Base-by-base conservation (phyloP, 2,888 invertebrate species). In the Liopterus haemorrhoidalis region DNA sequence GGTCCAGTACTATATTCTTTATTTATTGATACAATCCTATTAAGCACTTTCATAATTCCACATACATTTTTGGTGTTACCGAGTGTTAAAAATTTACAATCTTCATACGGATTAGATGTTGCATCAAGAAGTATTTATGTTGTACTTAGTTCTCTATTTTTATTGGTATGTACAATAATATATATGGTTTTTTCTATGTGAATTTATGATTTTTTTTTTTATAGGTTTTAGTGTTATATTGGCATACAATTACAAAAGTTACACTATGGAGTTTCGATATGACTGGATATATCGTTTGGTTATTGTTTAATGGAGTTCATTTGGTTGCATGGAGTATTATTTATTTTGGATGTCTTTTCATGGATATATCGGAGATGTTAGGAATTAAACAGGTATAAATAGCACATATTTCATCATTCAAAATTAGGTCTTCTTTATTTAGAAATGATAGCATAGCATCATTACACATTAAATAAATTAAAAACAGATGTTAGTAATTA, bases 311-410 rank as follows among this genome's bases (percentile, higher is more conserved):
- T 5, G 53, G 66, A 4, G 55, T 72, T 11, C 80, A 80, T 56
- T 54, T 62, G 1, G 50, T 73, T 20, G 70, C 72, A 8, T 80
- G 80, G 80, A 59, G 68, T 16, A 58, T 78, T 3, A 74, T 80
- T 48, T 79, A 75, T 54, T 71, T 75, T 15, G 79, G 78, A 5
- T 74, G 74, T 52, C 64, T 79, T 31, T 75, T 78, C 56, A 74
- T 79, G 72, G 80, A 80, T 58, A 66, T 78, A 15, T 70, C 74
- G 1, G 79, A 80, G 57, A 59, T 80, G 3, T 55, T 75, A 18
- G 80, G 80, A 3, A 59, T 79, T 4, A 80, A 79, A 57, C 80
- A 80, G 61, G 70, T 70, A 55, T n/a, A n/a, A n/a, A n/a, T n/a
- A n/a, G n/a, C n/a, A n/a, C n/a, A n/a, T n/a, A n/a, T n/a, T n/a